Evolutionary conservation across 2,888 invertebrate species (phyloP), one percentile per base, ranked within the genome.

Genomic region (Piscicola geometra): DNA sequence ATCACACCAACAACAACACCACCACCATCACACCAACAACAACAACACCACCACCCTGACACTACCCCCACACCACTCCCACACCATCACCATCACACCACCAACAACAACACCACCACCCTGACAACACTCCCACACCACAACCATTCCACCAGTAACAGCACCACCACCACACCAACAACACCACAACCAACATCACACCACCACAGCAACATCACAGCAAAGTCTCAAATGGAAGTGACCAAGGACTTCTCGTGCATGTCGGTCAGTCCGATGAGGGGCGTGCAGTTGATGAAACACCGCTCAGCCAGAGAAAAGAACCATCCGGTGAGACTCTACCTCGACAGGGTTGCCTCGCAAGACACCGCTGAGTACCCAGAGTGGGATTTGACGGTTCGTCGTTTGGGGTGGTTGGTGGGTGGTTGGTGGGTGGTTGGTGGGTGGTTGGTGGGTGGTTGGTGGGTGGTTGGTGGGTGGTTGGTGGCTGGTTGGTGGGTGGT

Each of bases 291-390:
- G 52, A 69, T 68, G 69, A 75, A 64, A 30, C 36, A 67, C n/a
- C 32, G 64, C 41, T 30, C 74, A 35, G 36, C 75, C 66, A 64
- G 50, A 47, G 76, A 76, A 52, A 76, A 76, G 71, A 75, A 52
- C 47, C 78, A 78, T 30, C 78, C 78, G 1, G 83, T 84, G 21
- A 79, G 81, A 73, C 82, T 82, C 76, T 85, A 84, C 75, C 81
- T 85, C 66, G 82, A 83, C 73, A 76, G 84, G 70, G 83, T 85
- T 15, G 82, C 84, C 2, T 83, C 83, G 30, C 80, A 82, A 12
- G 83, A 84, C 76, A 71, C 81, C 25, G 83, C 81, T 41, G 80
- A 81, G 41, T 83, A 79, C 76, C 81, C 81, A 0, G 79, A 82
- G 68, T 83, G 82, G 82, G 80, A 83, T 68, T 71, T 81, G 9